These are phyloP conservation scores for Corythucha ciliata DNA, from an alignment of 2,888 invertebrate species.

Conservation along the genomic window DNA sequence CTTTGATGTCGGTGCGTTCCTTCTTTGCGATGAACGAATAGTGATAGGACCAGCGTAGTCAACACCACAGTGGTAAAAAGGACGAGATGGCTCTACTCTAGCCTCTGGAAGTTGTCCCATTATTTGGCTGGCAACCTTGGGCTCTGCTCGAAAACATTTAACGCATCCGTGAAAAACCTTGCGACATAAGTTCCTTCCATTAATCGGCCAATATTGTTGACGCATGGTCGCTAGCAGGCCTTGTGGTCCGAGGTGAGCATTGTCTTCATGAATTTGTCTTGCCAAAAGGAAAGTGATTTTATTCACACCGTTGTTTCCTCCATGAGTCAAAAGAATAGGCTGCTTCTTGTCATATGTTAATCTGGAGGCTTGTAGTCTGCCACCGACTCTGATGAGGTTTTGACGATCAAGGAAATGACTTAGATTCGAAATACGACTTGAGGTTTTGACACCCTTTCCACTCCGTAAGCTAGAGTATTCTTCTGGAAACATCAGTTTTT, in stretches of 20 bases:
- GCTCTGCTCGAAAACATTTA: background rate
- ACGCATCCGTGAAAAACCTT: conserved; percentile 29
- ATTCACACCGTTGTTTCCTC: too few relatives aligned
- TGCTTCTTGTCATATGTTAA: too few relatives aligned
- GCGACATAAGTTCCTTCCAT: conserved; percentile 28
- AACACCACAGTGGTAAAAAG: conserved; percentile 33
- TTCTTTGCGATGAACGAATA: conserved; percentile 4
- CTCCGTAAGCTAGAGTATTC: too few relatives aligned
- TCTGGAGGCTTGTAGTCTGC: too few relatives aligned
- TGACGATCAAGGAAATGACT: too few relatives aligned
- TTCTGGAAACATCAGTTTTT: too few relatives aligned
- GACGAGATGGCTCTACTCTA: conserved; percentile 6
- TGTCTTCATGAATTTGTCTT: conserved; percentile 25
- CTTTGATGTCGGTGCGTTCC: conserved; percentile 12
- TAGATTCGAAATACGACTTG: too few relatives aligned
- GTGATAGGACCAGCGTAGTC: conserved; percentile 33
- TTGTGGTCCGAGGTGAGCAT: conserved; percentile 31
- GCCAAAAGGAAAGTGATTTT: too few relatives aligned
- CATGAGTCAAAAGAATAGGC: too few relatives aligned
- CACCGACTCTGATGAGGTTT: too few relatives aligned
- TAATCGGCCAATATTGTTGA: conserved; percentile 32
- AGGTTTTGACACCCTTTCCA: too few relatives aligned
- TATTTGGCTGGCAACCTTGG: background rate
- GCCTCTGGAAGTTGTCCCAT: conserved; percentile 20
- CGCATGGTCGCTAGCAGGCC: conserved; percentile 29